Percentiles rank a stretch among this genome's conserved stretches.
These are phyloP conservation scores for Neotoxoptera formosana DNA, from an alignment of 1,140 invertebrate genomes.

Conservation along the genomic window DNA sequence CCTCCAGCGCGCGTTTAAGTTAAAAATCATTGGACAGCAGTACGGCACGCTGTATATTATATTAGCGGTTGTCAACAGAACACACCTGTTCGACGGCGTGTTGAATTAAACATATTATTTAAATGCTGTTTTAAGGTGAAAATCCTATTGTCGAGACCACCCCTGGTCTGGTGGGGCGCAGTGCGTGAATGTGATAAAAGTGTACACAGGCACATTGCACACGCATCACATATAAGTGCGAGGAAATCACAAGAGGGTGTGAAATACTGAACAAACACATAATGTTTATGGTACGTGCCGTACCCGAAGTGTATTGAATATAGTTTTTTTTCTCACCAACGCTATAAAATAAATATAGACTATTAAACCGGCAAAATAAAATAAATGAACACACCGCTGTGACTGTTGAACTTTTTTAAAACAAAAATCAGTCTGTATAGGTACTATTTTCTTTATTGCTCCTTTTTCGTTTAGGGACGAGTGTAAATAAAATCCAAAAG, in stretches of 20 bases:
- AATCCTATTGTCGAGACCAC: conserved; percentile 33
- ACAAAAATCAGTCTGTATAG: not conserved
- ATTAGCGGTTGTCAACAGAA: not conserved
- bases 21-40: not conserved
- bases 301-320: not conserved
- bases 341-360: conserved; percentile 35
- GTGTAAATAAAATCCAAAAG: not conserved
- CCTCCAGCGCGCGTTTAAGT: not conserved
- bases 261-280: conserved; percentile 38
- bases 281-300: conserved; percentile 49
- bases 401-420: conserved; percentile 10
- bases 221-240: not conserved
- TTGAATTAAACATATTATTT: not conserved
- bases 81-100: not conserved
- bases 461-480: not conserved
- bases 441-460: not conserved
- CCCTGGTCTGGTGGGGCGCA: not conserved
- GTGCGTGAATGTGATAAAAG: conserved; percentile 20
- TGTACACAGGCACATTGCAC: not conserved
- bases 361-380: conserved; percentile 16
- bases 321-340: conserved; percentile 24
- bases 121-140: conserved; percentile 28
- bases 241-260: conserved; percentile 30
- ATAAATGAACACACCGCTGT: conserved; percentile 7
- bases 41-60: not conserved